Percentiles rank a stretch among this genome's conserved stretches.
phyloP scores from a whole-genome alignment of 2,113 vertebrate genomes.

The Fukomys damarensis region DNA sequence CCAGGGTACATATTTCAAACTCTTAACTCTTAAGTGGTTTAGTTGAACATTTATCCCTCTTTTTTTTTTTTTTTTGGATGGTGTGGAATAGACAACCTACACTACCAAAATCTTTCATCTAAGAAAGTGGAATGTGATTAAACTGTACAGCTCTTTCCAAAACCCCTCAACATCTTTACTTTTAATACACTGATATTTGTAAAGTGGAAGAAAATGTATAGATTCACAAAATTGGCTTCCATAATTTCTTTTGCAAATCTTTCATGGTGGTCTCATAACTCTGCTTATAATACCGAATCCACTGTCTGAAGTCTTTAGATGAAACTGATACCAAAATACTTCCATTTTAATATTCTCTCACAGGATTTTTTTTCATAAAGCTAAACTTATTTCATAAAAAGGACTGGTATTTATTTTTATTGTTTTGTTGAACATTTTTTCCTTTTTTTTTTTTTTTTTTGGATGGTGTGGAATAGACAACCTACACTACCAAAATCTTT shows the following conservation, averaged over 20 bases:
- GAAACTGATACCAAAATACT: slow-evolving; percentile 35
- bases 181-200: neutral
- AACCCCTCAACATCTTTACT: neutral
- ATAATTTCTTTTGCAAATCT: slow-evolving; percentile 22
- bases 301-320: neutral
- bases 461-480: neutral
- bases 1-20: neutral
- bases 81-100: neutral
- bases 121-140: neutral
- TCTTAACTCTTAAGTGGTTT: neutral
- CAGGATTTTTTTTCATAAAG: slow-evolving; percentile 25
- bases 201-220: neutral
- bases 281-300: neutral
- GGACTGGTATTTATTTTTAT: neutral
- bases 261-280: slow-evolving; percentile 56
- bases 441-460: neutral
- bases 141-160: neutral
- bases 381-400: slow-evolving; percentile 49
- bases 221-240: slow-evolving; percentile 35
- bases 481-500: neutral
- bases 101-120: neutral
- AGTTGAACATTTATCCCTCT: neutral
- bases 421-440: neutral
- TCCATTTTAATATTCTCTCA: slow-evolving; percentile 31
- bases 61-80: neutral